Base-by-base conservation (phyloP, 2,797 vertebrate genomes). In the Pseudochirops corinnae region DNA sequence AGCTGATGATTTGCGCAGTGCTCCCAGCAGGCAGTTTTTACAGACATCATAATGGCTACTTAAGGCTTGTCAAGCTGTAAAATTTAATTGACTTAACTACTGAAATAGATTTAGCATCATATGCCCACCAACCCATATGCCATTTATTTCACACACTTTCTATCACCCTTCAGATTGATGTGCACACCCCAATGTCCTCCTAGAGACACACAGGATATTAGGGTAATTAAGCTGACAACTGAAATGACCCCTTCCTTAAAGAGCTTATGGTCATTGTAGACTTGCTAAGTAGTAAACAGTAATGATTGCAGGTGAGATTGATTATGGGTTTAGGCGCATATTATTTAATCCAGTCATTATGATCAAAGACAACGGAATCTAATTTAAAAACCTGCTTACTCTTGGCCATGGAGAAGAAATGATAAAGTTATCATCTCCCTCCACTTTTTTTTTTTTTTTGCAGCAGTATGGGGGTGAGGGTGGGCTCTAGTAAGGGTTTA, bases 31-130 rank as follows among this genome's bases (percentile, higher is more conserved):
- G 74, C 74, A 87, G 39, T 46, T 87, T 87, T 87, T 87, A 50
- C 74, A 87, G 90, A 91, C 90, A 91, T 91, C 90, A 55, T 91
- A 91, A 91, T 91, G 90, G 90, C 90, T 91, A 55, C 90, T 91
- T 91, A 91, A 87, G 90, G 52, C 55, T 91, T 91, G 55, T 91
- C 55, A 91, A 55, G 90, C 90, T 91, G 28, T 91, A 91, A 91
- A 91, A 55, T 55, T 91, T 91, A 91, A 91, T 91, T 91, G 90
- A 91, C 90, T 53, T 91, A 57, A 31, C 52, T 0, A 55, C 50
- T 10, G n/a, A 55, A 60, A 67, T 50, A 74, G 82, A 21, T 28
- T 39, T 6, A 3, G 33, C 55, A 28, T 56, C 56, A 58, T 10
- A 33, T 29, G 39, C 14, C 90, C 93, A 74, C 50, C 12, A 10